These are phyloP conservation scores for Cataglyphis altisquamis DNA, from an alignment of 2,888 invertebrate genomes.

Conservation along the genomic window DNA sequence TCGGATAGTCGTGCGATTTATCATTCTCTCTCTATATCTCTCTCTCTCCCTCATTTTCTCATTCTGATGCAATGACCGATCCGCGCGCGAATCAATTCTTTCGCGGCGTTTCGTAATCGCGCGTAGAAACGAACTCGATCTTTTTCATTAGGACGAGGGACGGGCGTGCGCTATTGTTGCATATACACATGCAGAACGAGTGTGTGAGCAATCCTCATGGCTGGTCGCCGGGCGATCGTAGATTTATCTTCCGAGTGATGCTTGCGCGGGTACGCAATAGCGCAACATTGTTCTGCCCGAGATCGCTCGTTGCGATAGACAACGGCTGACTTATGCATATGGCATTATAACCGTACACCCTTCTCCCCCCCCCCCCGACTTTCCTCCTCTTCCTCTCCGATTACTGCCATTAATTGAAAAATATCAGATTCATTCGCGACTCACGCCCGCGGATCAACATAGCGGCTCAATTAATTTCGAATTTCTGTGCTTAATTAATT, in stretches of 20 bases:
- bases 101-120: constrained; percentile 17
- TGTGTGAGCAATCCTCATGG: constrained; percentile 43
- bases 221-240: constrained; percentile 44
- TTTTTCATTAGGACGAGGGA: constrained; percentile 16
- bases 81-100: constrained; percentile 1
- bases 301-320: constrained; percentile 51
- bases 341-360: constrained; percentile 38
- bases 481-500: not conserved
- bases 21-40: not conserved
- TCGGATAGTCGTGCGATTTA: constrained; percentile 14
- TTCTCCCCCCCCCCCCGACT: not conserved
- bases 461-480: not conserved
- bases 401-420: constrained; percentile 46
- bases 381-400: constrained; percentile 36
- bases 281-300: constrained; percentile 52
- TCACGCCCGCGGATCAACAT: constrained; percentile 3
- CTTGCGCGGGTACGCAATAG: constrained; percentile 50
- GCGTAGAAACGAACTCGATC: constrained; percentile 36
- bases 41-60: not conserved
- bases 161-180: constrained; percentile 48
- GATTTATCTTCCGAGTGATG: constrained; percentile 52
- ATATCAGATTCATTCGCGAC: constrained; percentile 36
- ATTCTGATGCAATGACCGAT: constrained; percentile 27
- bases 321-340: constrained; percentile 43
- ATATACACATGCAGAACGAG: constrained; percentile 29